Evolutionary conservation across 2,797 vertebrate species (phyloP).

Genomic region (Coccyzus lansbergi): DNA sequence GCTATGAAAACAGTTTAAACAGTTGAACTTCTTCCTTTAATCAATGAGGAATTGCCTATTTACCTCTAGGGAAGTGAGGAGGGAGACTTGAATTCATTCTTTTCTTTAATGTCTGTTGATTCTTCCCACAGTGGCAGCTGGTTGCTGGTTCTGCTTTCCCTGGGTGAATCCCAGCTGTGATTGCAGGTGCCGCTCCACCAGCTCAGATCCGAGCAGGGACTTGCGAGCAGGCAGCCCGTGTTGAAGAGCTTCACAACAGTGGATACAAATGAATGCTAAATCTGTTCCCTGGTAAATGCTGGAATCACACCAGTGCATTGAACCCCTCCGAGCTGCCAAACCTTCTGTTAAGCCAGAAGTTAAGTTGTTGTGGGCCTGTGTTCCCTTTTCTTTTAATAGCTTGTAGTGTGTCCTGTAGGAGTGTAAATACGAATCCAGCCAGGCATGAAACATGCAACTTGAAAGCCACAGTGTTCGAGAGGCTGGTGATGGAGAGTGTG

Average conservation of each 20-base stretch:
- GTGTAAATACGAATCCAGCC: conserved; percentile 24
- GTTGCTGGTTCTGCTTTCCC: conserved; percentile 14
- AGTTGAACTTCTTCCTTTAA: background rate
- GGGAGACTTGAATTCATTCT: background rate
- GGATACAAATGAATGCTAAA: conserved; percentile 23
- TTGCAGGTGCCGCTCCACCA: conserved; percentile 45
- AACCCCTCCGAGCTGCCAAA: conserved; percentile 34
- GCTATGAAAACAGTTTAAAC: background rate
- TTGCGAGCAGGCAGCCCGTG: conserved; percentile 5
- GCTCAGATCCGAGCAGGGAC: background rate
- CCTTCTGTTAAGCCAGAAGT: conserved; percentile 60
- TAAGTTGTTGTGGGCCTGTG: conserved; percentile 22
- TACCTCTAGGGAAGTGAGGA: background rate
- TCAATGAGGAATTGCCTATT: background rate
- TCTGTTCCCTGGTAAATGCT: conserved; percentile 53
- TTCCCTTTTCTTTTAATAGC: conserved; percentile 22
- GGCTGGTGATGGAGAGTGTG: conserved; percentile 7
- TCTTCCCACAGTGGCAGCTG: conserved; percentile 24
- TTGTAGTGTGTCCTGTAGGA: conserved; percentile 15
- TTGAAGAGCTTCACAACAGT: conserved; percentile 45
- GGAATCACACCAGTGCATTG: conserved; percentile 22
- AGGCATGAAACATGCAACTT: conserved; percentile 21
- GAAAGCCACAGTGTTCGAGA: background rate
- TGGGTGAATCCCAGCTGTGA: conserved; percentile 56
- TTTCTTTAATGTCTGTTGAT: background rate